A percentile compares a stretch with the other conserved stretches of the same genome.
Conservation (phyloP, 2,888 invertebrate genomes). For the Scelioninae gen. 1 region DNA sequence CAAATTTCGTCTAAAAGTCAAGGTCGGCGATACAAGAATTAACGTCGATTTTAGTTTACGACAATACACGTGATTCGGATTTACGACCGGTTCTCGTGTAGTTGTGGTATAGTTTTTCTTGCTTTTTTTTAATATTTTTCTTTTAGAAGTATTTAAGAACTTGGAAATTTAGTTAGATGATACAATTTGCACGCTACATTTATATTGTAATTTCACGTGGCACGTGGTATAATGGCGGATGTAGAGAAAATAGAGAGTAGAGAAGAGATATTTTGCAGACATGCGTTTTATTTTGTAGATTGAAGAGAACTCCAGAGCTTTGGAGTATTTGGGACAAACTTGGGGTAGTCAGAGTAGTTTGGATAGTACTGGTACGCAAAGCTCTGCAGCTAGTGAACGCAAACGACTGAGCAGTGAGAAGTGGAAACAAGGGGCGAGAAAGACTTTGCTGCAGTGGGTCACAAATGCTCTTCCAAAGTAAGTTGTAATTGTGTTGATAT, state of each 20-base stretch:
- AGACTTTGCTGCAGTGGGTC: conserved; percentile 97
- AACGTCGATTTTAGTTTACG: conserved; percentile 30
- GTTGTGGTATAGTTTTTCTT: background rate
- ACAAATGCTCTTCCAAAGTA: conserved; percentile 94
- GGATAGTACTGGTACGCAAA: conserved; percentile 91
- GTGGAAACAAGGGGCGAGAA: conserved; percentile 95
- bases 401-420: conserved; percentile 87
- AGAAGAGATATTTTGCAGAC: background rate
- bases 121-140: background rate
- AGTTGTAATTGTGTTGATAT: too few species aligned
- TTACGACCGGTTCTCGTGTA: conserved; percentile 15
- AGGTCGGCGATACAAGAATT: conserved; percentile 33
- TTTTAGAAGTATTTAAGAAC: background rate
- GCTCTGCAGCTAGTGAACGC: conserved; percentile 86
- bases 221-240: background rate
- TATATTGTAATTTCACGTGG: background rate
- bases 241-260: background rate
- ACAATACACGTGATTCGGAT: conserved; percentile 12
- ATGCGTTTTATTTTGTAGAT: conserved; percentile 88
- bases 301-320: conserved; percentile 95
- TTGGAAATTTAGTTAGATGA: conserved; percentile 5
- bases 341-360: conserved; percentile 93
- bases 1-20: conserved; percentile 49
- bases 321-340: conserved; percentile 93
- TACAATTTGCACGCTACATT: conserved; percentile 73